Conservation (phyloP, 1,140 invertebrate species). For the Drosophila equinoxialis region DNA sequence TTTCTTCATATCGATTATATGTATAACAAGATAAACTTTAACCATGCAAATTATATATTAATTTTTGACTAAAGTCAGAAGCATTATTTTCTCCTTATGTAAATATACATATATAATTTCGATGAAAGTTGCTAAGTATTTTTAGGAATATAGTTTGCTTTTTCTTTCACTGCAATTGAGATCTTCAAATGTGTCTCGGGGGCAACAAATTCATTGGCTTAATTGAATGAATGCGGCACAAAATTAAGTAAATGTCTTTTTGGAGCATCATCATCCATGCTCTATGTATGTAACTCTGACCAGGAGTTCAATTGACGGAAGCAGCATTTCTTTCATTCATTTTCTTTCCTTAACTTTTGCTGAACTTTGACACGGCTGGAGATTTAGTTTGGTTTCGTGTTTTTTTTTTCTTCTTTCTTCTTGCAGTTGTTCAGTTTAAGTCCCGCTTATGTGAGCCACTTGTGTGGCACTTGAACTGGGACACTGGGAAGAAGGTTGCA, state of each 20-base stretch:
- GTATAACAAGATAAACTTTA: no score
- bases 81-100: no score
- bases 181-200: constrained; percentile 45
- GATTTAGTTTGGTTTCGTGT: constrained; percentile 17
- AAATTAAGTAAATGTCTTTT: constrained; percentile 74
- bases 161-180: constrained; percentile 22
- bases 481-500: constrained; percentile 31
- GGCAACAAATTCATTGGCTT: constrained; percentile 82
- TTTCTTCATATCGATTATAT: no score
- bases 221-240: constrained; percentile 82
- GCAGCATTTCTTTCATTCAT: constrained; percentile 23
- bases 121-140: no score
- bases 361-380: constrained; percentile 62
- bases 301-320: constrained; percentile 38
- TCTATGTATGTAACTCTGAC: constrained; percentile 10
- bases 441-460: constrained; percentile 83
- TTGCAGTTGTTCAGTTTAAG: constrained; percentile 16
- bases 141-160: constrained; percentile 1
- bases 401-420: constrained; percentile 38
- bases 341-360: constrained; percentile 74
- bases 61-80: no score
- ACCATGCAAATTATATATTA: no score
- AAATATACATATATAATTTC: no score
- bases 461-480: constrained; percentile 69
- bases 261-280: constrained; percentile 30